Percentiles rank a stretch among this genome's conserved stretches.
Conservation (phyloP, 2,888 invertebrate genomes). For the Parelbella ahira region DNA sequence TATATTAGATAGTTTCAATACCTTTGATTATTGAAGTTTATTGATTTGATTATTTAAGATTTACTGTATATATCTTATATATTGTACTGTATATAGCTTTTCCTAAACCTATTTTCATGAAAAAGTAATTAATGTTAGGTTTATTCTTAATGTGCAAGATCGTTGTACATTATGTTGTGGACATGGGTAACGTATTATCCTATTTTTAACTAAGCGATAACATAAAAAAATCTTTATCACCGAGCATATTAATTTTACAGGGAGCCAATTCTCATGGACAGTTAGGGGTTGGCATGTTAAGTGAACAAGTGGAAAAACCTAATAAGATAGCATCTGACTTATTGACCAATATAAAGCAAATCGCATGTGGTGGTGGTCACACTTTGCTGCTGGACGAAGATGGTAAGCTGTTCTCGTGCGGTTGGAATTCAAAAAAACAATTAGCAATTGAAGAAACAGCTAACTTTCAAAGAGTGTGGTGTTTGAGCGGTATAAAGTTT, state of each 20-base stretch:
- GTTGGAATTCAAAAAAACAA: conserved; percentile 89
- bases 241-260: conserved; percentile 57
- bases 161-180: conserved; percentile 44
- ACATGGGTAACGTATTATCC: conserved; percentile 51
- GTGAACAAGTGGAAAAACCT: conserved; percentile 84
- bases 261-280: conserved; percentile 93
- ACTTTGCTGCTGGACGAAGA: conserved; percentile 83
- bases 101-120: too few relatives aligned
- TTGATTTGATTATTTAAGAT: too few relatives aligned
- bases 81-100: too few relatives aligned
- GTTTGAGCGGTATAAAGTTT: conserved; percentile 77
- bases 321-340: conserved; percentile 61
- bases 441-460: conserved; percentile 79
- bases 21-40: too few relatives aligned
- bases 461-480: conserved; percentile 82
- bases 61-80: too few relatives aligned
- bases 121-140: too few relatives aligned
- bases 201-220: not conserved
- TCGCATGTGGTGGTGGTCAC: conserved; percentile 90
- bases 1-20: too few relatives aligned
- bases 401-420: conserved; percentile 87
- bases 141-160: too few relatives aligned
- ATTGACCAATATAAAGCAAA: conserved; percentile 78
- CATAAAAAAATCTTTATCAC: not conserved
- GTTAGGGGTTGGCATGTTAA: conserved; percentile 84